These are phyloP conservation scores for Apamea sordens DNA, from an alignment of 2,888 invertebrate species.

Conservation along the genomic window DNA sequence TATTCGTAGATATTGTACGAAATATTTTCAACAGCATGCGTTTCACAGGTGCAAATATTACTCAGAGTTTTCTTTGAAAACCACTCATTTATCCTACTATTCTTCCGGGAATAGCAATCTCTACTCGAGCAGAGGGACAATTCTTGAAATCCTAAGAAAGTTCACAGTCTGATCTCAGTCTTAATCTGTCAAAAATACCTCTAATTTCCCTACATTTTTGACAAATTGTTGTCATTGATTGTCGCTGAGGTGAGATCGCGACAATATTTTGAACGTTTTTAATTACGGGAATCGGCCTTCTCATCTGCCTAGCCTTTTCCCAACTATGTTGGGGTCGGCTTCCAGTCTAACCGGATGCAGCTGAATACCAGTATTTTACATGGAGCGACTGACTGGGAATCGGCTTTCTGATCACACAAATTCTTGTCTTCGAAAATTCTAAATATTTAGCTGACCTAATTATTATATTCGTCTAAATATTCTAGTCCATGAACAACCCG, in stretches of 20 bases:
- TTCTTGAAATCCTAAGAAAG: not conserved
- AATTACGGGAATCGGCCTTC: not conserved
- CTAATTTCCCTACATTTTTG: not conserved
- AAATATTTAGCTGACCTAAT: constrained; percentile 55
- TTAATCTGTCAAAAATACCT: not conserved
- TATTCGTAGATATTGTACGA: not conserved
- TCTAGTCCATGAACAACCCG: constrained; percentile 25
- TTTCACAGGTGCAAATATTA: constrained; percentile 16
- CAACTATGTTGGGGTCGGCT: no score
- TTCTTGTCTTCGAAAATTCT: constrained; percentile 32
- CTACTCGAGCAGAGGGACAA: not conserved
- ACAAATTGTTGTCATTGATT: no score
- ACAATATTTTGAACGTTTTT: not conserved
- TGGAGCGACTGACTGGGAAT: no score
- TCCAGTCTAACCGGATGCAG: no score
- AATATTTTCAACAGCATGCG: constrained; percentile 4
- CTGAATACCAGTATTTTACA: no score
- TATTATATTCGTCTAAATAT: constrained; percentile 46
- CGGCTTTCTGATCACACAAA: constrained; percentile 25
- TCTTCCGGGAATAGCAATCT: not conserved
- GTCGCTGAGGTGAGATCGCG: not conserved
- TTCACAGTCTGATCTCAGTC: not conserved
- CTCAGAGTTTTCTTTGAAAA: constrained; percentile 10
- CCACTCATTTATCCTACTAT: constrained; percentile 15
- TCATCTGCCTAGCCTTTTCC: no score